These are phyloP conservation scores for Bubalus kerabau DNA, from an alignment of 2,113 vertebrate genomes.

Conservation along the genomic window DNA sequence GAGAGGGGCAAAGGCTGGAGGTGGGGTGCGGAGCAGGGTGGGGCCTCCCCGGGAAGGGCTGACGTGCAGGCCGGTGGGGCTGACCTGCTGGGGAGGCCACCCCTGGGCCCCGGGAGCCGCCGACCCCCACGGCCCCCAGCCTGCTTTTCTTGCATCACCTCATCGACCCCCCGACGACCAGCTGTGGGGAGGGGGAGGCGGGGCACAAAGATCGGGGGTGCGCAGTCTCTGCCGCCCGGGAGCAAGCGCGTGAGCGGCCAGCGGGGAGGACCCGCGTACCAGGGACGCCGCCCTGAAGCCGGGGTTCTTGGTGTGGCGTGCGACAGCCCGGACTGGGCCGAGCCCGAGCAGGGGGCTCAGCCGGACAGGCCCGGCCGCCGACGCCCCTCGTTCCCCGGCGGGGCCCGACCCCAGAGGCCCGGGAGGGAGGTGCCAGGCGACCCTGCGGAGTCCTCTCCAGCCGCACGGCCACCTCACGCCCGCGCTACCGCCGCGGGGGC, in stretches of 20 bases:
- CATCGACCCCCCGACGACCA: background rate
- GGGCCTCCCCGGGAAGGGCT: background rate
- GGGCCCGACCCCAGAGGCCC: no score
- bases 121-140: background rate
- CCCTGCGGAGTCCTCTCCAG: fast-evolving
- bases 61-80: background rate
- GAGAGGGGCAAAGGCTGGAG: background rate
- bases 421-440: fast-evolving
- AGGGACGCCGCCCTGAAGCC: background rate
- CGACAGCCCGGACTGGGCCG: no score
- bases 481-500: background rate
- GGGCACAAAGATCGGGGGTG: background rate
- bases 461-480: background rate
- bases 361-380: no score
- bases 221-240: background rate
- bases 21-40: fast-evolving
- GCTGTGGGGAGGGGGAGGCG: background rate
- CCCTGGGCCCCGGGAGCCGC: no score
- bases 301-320: background rate
- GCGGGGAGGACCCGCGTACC: background rate
- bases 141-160: background rate
- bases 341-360: background rate
- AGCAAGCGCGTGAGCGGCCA: background rate
- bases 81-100: fast-evolving
- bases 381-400: no score